A percentile compares a stretch with the other conserved stretches of the same genome.
These are phyloP conservation scores for Thamnophis elegans DNA, from an alignment of 2,797 vertebrate genomes.

Conservation along the genomic window DNA sequence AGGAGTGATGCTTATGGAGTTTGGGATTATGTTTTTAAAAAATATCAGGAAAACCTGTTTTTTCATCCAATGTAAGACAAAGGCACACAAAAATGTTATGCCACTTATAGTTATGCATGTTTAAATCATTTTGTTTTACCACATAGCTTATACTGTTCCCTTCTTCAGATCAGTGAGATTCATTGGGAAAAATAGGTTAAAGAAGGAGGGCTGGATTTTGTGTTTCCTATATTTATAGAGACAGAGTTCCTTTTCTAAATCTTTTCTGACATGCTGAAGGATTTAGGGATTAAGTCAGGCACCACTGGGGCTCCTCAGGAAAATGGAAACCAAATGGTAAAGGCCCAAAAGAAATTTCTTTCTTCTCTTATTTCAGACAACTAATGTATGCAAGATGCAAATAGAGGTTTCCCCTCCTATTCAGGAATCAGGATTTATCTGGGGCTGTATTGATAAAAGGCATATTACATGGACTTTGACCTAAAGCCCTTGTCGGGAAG, in stretches of 20 bases:
- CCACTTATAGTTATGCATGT: neutral
- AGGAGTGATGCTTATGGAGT: neutral
- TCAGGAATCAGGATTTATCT: neutral
- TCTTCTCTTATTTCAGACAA: neutral
- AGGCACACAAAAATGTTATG: neutral
- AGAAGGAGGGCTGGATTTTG: neutral
- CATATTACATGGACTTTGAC: neutral
- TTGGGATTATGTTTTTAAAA: neutral
- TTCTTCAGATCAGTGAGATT: slow-evolving; percentile 2
- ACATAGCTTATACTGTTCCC: neutral
- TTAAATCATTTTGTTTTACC: slow-evolving; percentile 6
- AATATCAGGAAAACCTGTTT: neutral
- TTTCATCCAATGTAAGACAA: neutral
- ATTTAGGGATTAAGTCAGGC: neutral
- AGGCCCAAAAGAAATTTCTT: neutral
- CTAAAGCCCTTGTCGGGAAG: neutral
- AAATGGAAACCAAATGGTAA: neutral
- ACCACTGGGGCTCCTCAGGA: neutral
- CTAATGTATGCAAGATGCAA: neutral
- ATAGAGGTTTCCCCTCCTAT: neutral
- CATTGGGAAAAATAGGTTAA: neutral
- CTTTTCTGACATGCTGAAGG: neutral
- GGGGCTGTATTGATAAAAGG: neutral
- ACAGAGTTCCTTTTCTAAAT: neutral
- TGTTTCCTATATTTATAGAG: neutral